Conservation (phyloP, 2,113 vertebrate species). For the Pristiophorus japonicus region DNA sequence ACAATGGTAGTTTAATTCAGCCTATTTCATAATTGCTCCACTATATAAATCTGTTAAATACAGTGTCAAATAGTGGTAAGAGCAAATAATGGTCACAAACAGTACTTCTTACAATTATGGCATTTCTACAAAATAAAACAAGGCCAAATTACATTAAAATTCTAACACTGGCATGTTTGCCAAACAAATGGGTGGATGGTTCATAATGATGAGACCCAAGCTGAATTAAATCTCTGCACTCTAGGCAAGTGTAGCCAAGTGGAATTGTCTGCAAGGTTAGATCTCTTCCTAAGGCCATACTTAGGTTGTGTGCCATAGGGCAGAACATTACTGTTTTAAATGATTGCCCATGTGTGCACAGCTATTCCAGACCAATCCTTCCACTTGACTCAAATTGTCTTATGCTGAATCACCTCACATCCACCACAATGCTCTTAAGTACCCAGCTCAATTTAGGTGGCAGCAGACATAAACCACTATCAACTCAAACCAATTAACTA, state of each 20-base stretch:
- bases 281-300: not conserved
- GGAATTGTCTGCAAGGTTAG: not conserved
- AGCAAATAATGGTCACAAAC: not conserved
- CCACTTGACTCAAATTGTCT: no score
- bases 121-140: not conserved
- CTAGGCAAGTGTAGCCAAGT: not conserved
- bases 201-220: not conserved
- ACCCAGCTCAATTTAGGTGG: not conserved
- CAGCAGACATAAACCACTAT: not conserved
- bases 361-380: not conserved
- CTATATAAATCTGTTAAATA: not conserved
- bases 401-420: not conserved
- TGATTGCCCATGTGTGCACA: not conserved
- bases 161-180: not conserved
- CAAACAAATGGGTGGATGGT: not conserved
- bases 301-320: not conserved
- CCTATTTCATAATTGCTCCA: slow-evolving; percentile 39
- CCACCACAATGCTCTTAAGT: not conserved
- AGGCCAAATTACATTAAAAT: not conserved
- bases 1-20: slow-evolving; percentile 55
- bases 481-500: not conserved
- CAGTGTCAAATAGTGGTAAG: not conserved
- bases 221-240: not conserved
- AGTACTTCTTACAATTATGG: not conserved
- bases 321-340: not conserved